These are phyloP conservation scores for Atrichornis clamosus DNA, from an alignment of 2,113 vertebrate genomes.

Conservation along the genomic window DNA sequence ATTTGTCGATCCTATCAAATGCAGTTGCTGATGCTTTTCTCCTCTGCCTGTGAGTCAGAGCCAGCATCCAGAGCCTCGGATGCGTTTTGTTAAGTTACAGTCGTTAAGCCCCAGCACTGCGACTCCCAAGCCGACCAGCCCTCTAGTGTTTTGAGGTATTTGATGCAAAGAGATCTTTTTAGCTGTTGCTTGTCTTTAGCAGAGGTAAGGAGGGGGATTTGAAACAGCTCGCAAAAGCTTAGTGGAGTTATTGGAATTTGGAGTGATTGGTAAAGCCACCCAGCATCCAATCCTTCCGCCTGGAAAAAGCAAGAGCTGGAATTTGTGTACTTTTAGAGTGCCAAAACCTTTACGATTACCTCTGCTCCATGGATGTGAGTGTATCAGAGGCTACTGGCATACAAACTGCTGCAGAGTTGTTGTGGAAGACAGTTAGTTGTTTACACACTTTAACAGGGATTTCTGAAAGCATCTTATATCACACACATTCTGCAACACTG, in stretches of 20 bases:
- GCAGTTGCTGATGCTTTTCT: background rate
- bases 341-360: background rate
- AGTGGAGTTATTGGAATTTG: background rate
- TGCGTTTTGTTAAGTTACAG: background rate
- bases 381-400: background rate
- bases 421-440: background rate
- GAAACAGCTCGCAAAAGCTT: background rate
- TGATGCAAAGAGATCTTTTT: background rate
- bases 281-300: background rate
- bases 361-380: background rate
- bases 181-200: background rate
- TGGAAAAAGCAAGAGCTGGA: background rate
- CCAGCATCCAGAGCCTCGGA: background rate
- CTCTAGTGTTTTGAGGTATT: conserved; percentile 17
- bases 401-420: background rate
- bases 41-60: background rate
- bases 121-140: background rate
- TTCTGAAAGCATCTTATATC: conserved; percentile 1
- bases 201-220: background rate
- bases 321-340: background rate
- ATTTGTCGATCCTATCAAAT: conserved; percentile 21
- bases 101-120: background rate
- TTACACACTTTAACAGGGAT: background rate
- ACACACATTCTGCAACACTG: background rate
- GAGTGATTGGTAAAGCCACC: background rate